Conservation (phyloP, 2,797 vertebrate genomes). For the Acanthornis magna region DNA sequence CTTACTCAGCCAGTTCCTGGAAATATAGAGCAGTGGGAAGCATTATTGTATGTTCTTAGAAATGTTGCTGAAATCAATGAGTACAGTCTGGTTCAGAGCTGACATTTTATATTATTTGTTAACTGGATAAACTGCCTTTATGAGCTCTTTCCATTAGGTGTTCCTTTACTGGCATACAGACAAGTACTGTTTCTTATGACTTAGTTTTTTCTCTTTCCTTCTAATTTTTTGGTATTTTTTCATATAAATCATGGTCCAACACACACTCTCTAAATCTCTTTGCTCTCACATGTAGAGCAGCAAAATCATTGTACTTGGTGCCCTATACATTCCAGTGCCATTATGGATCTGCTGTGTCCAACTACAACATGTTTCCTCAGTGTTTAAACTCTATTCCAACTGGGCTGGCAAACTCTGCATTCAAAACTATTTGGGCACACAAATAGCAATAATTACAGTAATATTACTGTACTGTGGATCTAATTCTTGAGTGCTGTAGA, state of each 20-base stretch:
- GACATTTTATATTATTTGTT: background rate
- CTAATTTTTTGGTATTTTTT: too few species aligned
- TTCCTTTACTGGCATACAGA: background rate
- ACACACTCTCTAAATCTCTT: background rate
- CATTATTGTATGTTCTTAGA: background rate
- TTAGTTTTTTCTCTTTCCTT: background rate
- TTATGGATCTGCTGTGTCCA: background rate
- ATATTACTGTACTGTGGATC: background rate
- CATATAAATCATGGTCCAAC: background rate
- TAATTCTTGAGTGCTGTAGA: background rate
- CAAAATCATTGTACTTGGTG: background rate
- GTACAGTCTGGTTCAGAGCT: background rate
- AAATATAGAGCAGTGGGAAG: background rate
- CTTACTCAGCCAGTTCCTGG: background rate
- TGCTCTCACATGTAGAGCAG: background rate
- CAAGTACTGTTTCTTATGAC: background rate
- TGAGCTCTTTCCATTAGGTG: background rate
- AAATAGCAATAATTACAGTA: background rate
- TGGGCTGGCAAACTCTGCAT: background rate
- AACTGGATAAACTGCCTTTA: background rate
- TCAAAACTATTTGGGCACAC: background rate
- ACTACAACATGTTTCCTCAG: background rate
- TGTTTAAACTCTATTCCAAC: background rate
- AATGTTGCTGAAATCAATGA: background rate
- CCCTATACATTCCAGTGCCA: background rate